Conservation (phyloP, 1,140 invertebrate species). For the Drosophila quadrilineata region DNA sequence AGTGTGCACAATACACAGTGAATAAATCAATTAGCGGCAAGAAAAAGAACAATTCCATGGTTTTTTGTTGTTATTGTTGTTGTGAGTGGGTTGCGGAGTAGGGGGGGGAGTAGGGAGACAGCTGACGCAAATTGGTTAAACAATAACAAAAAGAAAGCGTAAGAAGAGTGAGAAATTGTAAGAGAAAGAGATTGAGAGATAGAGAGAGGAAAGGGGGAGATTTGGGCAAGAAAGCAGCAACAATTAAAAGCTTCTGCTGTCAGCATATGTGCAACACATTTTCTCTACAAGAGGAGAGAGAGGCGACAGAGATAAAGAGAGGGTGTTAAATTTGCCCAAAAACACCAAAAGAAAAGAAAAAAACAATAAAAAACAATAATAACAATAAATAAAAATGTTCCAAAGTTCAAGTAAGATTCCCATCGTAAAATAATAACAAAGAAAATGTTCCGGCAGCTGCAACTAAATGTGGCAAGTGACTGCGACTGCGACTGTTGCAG, state of each 20-base stretch:
- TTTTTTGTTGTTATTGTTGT: conserved; percentile 1
- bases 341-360: no score
- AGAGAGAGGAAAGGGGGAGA: no score
- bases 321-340: no score
- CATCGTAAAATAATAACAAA: not conserved
- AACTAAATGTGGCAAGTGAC: no score
- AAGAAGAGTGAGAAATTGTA: conserved; percentile 8
- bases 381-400: conserved; percentile 24
- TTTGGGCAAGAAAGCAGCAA: no score
- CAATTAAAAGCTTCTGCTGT: conserved; percentile 71
- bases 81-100: not conserved
- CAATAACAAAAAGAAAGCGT: conserved; percentile 1
- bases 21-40: conserved; percentile 77
- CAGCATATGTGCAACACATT: conserved; percentile 68
- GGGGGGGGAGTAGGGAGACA: conserved; percentile 49
- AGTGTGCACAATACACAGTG: conserved; percentile 53
- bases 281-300: no score
- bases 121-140: conserved; percentile 67
- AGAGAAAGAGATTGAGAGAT: not conserved
- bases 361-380: no score
- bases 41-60: conserved; percentile 37
- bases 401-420: conserved; percentile 36
- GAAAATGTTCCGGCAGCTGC: no score
- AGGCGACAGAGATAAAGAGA: no score
- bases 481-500: conserved; percentile 63